Evolutionary conservation across 2,797 vertebrate species (phyloP), one percentile per base, ranked within the genome.

Genomic region (Chiropotes sagulatus): DNA sequence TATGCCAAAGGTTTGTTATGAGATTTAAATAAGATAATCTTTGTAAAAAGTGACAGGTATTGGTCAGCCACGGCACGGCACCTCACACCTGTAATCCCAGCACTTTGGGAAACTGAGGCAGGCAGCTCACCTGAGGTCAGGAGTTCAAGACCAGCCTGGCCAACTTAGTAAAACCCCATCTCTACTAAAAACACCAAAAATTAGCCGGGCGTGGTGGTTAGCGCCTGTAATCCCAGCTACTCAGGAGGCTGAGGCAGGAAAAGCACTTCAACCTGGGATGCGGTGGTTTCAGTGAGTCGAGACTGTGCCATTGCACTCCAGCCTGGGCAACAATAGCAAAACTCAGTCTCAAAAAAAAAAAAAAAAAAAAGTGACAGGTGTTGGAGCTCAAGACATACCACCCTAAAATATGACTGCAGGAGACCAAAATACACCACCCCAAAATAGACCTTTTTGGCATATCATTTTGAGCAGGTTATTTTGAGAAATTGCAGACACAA

Each of bases 401-500:
- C 44, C 85, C 80, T 57, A 80, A 81, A 90, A 93, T 57, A 75
- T 67, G 12, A 80, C 33, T 54, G 1, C 41, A 89, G 22, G 7
- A 39, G 36, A 48, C 61, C 50, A 46, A 26, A 88, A 73, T 61
- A 76, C 41, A 61, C 80, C 44, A n/a, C 52, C 72, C 61, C 44
- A 84, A 94, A 92, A 81, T 75, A 73, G 5, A 75, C 33, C 39
- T 73, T 73, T 61, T 78, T 44, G 22, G 22, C 54, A 64, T 54
- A 87, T 36, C 64, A 58, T 80, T 85, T 82, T 50, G 13, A 88
- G 83, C 30, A 72, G 61, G 78, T 46, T 94, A 72, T 84, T 94
- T 92, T 94, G 52, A 90, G 93, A 90, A 93, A 81, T 52, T 93
- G 93, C 73, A 93, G 73, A 41, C 93, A 93, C 64, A 72, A 41